Percentiles rank a stretch among this genome's conserved stretches.
phyloP scores from a whole-genome alignment of 2,797 vertebrate species.

The Diplodus puntazzo region DNA sequence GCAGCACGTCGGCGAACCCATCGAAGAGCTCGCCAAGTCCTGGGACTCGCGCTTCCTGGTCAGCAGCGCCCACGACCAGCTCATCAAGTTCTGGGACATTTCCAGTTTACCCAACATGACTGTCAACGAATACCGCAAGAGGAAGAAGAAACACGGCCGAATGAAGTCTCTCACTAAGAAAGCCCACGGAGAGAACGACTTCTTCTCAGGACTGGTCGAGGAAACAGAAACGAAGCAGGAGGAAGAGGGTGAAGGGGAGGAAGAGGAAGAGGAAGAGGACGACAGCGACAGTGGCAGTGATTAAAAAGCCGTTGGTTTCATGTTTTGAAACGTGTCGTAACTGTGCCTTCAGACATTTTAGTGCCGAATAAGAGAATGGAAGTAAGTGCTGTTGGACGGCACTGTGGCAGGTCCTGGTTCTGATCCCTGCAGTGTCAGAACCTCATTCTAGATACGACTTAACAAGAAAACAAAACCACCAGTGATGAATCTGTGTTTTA shows the following conservation, averaged over 20 bases:
- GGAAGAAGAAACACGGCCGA: slow-evolving; percentile 89
- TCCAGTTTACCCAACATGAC: slow-evolving; percentile 79
- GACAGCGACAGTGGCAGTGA: slow-evolving; percentile 80
- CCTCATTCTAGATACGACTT: neutral
- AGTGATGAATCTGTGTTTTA: too few species aligned
- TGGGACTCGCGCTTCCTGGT: slow-evolving; percentile 86
- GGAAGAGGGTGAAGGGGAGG: slow-evolving; percentile 38
- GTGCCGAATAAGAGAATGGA: neutral
- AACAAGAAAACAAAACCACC: neutral
- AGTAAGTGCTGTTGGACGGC: too few species aligned
- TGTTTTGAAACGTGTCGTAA: neutral
- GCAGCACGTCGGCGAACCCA: slow-evolving; percentile 92
- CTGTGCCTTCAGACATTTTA: neutral
- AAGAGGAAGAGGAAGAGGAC: slow-evolving; percentile 60
- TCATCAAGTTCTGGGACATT: slow-evolving; percentile 96
- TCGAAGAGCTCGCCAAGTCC: slow-evolving; percentile 90
- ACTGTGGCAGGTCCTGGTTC: neutral
- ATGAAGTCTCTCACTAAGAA: slow-evolving; percentile 91
- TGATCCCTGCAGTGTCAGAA: too few species aligned
- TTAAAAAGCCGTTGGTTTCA: slow-evolving; percentile 43
- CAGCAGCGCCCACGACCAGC: slow-evolving; percentile 94
- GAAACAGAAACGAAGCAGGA: slow-evolving; percentile 68
- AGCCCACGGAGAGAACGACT: slow-evolving; percentile 90
- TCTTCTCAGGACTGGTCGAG: slow-evolving; percentile 91
- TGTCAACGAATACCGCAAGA: slow-evolving; percentile 90